Percentiles rank a stretch among this genome's conserved stretches.
These are phyloP conservation scores for Merops nubicus DNA, from an alignment of 2,113 vertebrate species.

Conservation along the genomic window DNA sequence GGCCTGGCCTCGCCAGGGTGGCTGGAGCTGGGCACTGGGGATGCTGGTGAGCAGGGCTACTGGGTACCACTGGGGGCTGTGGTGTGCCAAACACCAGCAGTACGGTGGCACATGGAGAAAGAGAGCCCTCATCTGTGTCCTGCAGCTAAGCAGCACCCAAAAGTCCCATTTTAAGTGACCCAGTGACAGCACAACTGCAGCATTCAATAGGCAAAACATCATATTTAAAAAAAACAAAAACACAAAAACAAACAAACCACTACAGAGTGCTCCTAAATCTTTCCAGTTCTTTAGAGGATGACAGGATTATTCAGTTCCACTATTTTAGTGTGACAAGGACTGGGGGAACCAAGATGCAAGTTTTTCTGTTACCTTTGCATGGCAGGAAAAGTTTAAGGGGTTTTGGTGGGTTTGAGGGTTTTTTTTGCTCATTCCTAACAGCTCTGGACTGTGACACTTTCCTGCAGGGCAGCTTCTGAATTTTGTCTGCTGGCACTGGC, in stretches of 20 bases:
- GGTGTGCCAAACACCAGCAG: neutral
- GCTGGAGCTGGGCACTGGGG: neutral
- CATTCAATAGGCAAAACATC: neutral
- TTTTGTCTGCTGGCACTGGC: neutral
- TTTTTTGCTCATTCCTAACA: neutral
- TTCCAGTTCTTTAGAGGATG: neutral
- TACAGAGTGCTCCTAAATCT: neutral
- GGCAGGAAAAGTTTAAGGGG: neutral
- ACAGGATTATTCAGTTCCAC: neutral
- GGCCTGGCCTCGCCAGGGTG: neutral
- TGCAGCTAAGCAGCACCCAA: neutral
- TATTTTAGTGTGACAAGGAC: neutral
- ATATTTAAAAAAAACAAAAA: too few relatives aligned
- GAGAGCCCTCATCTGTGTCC: neutral
- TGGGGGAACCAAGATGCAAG: neutral
- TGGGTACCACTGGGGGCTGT: neutral
- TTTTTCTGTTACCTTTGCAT: neutral
- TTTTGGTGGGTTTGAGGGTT: neutral
- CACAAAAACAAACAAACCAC: too few relatives aligned
- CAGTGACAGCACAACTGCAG: neutral
- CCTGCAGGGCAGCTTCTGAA: neutral
- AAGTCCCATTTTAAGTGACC: neutral
- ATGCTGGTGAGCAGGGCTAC: rapidly evolving
- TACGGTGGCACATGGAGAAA: neutral
- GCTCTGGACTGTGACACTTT: neutral